Evolutionary conservation across 2,797 vertebrate species (phyloP).

Genomic region (Enteromius mattozi): DNA sequence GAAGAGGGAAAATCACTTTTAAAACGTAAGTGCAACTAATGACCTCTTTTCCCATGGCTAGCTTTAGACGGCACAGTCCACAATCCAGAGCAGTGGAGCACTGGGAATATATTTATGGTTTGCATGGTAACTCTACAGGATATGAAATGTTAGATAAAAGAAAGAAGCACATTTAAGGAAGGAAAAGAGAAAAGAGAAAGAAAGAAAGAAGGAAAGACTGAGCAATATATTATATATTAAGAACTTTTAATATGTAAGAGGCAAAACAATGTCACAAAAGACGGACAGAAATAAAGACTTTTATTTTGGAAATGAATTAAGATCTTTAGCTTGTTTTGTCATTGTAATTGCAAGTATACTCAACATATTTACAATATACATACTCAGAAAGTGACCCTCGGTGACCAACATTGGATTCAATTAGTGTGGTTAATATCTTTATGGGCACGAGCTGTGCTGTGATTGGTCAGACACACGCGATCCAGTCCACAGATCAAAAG

Average conservation of each 20-base stretch:
- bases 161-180: slow-evolving; percentile 32
- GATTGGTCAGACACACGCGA: slow-evolving; percentile 84
- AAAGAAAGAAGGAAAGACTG: not conserved
- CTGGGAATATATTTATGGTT: slow-evolving; percentile 54
- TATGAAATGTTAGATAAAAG: slow-evolving; percentile 59
- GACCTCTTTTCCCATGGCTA: slow-evolving; percentile 58
- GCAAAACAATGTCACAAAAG: not conserved
- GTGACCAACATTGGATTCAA: slow-evolving; percentile 60
- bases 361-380: slow-evolving; percentile 12
- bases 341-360: not conserved
- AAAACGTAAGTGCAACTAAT: slow-evolving; percentile 56
- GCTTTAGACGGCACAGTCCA: slow-evolving; percentile 62
- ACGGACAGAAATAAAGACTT: not conserved
- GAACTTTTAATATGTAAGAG: not conserved
- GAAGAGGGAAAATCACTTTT: slow-evolving; percentile 57
- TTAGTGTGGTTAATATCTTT: slow-evolving; percentile 61
- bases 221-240: not conserved
- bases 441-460: slow-evolving; percentile 40
- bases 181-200: slow-evolving; percentile 4
- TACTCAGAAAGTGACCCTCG: slow-evolving; percentile 42
- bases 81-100: slow-evolving; percentile 28
- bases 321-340: not conserved
- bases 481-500: slow-evolving; percentile 90
- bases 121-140: slow-evolving; percentile 50
- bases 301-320: not conserved